These are phyloP conservation scores for Orgyia antiqua DNA, from an alignment of 2,888 invertebrate species.

Conservation along the genomic window DNA sequence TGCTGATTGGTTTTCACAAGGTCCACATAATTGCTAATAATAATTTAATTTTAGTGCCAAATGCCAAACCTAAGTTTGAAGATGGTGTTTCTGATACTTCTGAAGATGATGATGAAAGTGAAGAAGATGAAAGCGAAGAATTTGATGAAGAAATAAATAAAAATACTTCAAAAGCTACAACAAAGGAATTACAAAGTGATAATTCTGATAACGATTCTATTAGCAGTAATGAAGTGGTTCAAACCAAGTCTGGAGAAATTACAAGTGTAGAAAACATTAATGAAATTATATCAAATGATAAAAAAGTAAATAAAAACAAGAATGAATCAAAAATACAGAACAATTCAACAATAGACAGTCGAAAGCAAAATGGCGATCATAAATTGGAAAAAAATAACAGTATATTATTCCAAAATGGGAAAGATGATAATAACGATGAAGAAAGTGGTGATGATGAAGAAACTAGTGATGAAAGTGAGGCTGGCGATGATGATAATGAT, in stretches of 20 bases:
- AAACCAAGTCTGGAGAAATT: neutral
- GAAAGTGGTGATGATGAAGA: constrained; percentile 15
- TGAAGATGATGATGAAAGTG: constrained; percentile 43
- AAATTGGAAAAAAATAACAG: constrained; percentile 3
- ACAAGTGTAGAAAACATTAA: constrained; percentile 5
- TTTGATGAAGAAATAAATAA: constrained; percentile 8
- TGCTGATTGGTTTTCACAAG: too few relatives aligned
- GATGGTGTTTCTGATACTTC: constrained; percentile 64
- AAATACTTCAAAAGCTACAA: neutral
- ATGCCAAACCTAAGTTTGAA: constrained; percentile 55
- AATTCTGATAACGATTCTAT: neutral
- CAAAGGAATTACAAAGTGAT: constrained; percentile 1
- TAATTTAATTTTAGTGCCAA: constrained; percentile 47
- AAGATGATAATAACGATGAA: constrained; percentile 13
- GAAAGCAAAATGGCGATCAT: constrained; percentile 5
- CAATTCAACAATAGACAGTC: constrained; percentile 4
- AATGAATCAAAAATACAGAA: constrained; percentile 3
- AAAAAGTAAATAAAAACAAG: constrained; percentile 3
- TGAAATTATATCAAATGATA: constrained; percentile 3
- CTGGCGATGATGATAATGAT: constrained; percentile 21
- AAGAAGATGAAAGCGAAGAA: constrained; percentile 22
- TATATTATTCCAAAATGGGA: constrained; percentile 20
- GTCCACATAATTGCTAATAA: too few relatives aligned
- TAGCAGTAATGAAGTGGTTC: neutral
- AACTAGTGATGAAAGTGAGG: constrained; percentile 13